Percentiles rank a stretch among this genome's conserved stretches.
Evolutionary conservation across 2,113 vertebrate species (phyloP).

Genomic region (Brevimyrus niger): DNA sequence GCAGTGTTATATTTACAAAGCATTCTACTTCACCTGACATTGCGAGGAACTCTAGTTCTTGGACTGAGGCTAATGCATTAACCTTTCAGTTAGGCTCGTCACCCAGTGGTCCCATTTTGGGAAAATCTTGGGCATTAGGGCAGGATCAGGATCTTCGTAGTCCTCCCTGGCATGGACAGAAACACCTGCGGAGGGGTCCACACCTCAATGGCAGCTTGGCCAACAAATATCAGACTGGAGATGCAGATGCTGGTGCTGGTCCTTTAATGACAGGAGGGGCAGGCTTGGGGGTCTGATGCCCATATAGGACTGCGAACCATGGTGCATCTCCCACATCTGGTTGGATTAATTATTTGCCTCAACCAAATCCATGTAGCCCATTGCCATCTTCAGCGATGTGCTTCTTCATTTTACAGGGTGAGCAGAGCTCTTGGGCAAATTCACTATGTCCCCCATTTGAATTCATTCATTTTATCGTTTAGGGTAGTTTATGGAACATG

Average conservation of each 20-base stretch:
- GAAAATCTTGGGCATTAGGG: neutral
- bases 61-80: neutral
- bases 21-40: neutral
- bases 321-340: neutral
- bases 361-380: neutral
- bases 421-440: neutral
- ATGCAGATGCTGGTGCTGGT: neutral
- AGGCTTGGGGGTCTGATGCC: neutral
- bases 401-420: neutral
- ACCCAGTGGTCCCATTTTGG: neutral
- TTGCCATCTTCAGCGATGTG: neutral
- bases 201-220: neutral
- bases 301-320: neutral
- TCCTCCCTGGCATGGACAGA: neutral
- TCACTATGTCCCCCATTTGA: neutral
- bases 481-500: neutral
- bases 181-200: neutral
- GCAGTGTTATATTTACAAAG: neutral
- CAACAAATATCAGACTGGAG: neutral
- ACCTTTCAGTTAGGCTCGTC: neutral
- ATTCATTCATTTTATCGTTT: neutral
- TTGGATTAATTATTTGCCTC: neutral
- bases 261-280: neutral
- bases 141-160: neutral
- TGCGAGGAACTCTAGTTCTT: neutral